phyloP scores from a whole-genome alignment of 2,113 vertebrate species.

The Pogonocichla stellata region DNA sequence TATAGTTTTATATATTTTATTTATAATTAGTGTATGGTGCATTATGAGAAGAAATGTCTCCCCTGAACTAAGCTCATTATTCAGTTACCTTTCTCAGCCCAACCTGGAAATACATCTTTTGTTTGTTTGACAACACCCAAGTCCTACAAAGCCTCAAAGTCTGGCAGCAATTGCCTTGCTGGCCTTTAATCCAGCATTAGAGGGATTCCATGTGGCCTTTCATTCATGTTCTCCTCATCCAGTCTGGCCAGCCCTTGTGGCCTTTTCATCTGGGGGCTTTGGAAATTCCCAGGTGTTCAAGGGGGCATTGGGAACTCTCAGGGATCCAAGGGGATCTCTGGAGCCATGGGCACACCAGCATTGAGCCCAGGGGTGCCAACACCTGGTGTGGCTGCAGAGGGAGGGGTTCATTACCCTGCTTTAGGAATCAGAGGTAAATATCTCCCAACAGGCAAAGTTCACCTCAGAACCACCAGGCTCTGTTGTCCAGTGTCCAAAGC shows the following conservation, averaged over 20 bases:
- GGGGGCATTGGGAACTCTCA: not conserved
- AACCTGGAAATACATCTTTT: not conserved
- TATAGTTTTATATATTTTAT: not conserved
- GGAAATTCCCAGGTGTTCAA: not conserved
- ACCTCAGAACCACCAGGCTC: not conserved
- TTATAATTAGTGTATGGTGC: not conserved
- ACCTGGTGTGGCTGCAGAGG: not conserved
- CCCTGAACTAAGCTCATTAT: not conserved
- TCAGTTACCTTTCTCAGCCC: not conserved
- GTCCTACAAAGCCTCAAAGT: not conserved
- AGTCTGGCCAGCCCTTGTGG: not conserved
- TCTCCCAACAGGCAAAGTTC: not conserved
- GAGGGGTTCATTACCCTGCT: not conserved
- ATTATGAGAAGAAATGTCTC: not conserved
- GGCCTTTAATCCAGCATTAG: not conserved
- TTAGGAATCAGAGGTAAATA: fast-evolving
- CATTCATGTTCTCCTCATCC: not conserved
- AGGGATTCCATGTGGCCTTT: not conserved
- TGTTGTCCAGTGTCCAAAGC: not conserved
- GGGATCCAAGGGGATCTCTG: not conserved
- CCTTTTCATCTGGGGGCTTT: not conserved
- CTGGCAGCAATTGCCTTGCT: not conserved
- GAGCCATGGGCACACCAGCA: not conserved
- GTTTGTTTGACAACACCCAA: not conserved
- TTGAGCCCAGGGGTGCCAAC: not conserved